Evolutionary conservation across 2,113 vertebrate genomes (phyloP).

Genomic region (Ochotona curzoniae): DNA sequence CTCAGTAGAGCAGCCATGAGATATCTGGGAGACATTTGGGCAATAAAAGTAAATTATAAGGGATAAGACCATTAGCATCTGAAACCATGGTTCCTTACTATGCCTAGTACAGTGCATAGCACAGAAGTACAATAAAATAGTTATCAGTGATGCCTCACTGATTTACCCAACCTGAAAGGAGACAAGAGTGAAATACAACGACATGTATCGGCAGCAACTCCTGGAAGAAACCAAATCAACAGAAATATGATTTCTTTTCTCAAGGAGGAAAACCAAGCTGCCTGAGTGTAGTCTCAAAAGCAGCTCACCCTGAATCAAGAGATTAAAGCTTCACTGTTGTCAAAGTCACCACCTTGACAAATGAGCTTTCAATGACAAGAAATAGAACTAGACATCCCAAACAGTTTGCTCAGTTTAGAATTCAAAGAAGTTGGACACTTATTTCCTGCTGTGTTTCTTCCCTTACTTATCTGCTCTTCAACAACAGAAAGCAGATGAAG

Average conservation of each 20-base stretch:
- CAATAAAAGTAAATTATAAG: conserved; percentile 36
- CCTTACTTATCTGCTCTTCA: conserved; percentile 7
- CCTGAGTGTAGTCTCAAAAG: not conserved
- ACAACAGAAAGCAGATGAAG: not conserved
- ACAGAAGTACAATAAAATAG: not conserved
- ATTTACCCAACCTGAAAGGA: not conserved
- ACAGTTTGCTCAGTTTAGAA: conserved; percentile 23
- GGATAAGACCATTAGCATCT: not conserved
- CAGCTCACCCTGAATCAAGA: conserved; percentile 19
- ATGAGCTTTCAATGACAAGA: conserved; percentile 1
- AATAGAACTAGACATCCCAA: not conserved
- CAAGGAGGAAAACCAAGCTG: not conserved
- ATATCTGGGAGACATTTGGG: not conserved
- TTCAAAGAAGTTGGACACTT: not conserved
- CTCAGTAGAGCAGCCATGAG: not conserved
- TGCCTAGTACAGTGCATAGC: not conserved
- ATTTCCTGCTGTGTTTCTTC: not conserved
- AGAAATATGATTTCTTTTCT: not conserved
- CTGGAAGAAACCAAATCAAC: not conserved
- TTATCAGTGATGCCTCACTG: not conserved
- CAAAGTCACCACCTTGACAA: not conserved
- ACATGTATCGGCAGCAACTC: not conserved
- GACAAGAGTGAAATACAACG: not conserved
- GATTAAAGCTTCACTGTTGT: not conserved
- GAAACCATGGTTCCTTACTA: not conserved